phyloP scores from a whole-genome alignment of 2,113 vertebrate species.

The Proteles cristata region DNA sequence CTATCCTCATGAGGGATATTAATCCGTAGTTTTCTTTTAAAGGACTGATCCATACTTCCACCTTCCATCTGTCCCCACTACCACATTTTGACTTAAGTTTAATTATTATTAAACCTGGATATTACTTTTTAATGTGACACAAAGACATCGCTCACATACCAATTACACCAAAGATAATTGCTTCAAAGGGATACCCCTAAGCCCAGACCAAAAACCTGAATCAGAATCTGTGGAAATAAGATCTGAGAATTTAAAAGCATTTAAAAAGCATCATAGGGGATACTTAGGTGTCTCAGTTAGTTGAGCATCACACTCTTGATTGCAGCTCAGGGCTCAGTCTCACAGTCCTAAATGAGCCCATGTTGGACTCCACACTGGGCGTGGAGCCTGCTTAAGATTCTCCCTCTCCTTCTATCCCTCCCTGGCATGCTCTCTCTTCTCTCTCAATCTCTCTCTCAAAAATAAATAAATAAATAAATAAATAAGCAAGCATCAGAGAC shows the following conservation, averaged over 20 bases:
- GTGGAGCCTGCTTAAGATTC: no score
- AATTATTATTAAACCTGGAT: neutral
- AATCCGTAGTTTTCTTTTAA: neutral
- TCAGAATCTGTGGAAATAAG: neutral
- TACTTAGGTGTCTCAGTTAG: no score
- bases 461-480: no score
- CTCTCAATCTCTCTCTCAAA: no score
- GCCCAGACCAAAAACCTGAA: neutral
- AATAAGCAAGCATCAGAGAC: neutral
- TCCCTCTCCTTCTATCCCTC: no score
- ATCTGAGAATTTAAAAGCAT: neutral
- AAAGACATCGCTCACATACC: neutral
- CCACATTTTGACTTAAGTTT: neutral
- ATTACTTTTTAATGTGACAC: neutral
- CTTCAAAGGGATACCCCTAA: neutral
- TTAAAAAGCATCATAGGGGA: neutral
- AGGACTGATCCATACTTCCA: neutral
- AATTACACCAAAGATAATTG: neutral
- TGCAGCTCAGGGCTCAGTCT: no score
- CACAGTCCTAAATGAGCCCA: no score
- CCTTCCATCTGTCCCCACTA: neutral
- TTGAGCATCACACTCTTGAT: no score
- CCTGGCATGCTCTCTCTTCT: no score
- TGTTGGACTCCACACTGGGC: no score
- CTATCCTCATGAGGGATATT: neutral